A percentile compares a stretch with the other conserved stretches of the same genome.
These are phyloP conservation scores for Hyperopisus bebe DNA, from an alignment of 2,113 vertebrate genomes.

Conservation along the genomic window DNA sequence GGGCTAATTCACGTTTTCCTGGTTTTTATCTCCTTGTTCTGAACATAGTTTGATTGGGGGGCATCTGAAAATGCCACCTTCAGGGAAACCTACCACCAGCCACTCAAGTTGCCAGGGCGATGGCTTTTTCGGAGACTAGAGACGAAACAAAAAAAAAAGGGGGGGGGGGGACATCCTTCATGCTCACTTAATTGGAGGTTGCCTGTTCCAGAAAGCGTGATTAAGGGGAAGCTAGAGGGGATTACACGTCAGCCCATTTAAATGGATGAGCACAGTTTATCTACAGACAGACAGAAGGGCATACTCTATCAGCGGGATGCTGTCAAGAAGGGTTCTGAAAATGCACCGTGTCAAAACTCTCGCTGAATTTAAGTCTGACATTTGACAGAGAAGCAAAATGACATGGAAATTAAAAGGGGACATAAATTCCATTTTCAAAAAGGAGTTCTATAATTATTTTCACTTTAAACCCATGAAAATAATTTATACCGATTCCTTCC, in stretches of 20 bases:
- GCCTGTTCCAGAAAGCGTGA: slow-evolving; percentile 10
- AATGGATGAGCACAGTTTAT: slow-evolving; percentile 7
- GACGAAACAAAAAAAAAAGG: neutral
- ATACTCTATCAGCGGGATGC: neutral
- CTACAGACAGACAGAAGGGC: slow-evolving; percentile 6
- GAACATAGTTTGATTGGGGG: neutral
- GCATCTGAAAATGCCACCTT: neutral
- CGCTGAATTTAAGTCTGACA: neutral
- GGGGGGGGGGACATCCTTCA: neutral
- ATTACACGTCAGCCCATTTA: slow-evolving; percentile 13
- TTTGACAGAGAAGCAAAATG: neutral
- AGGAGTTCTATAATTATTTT: neutral
- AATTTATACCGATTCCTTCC: neutral
- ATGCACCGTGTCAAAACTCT: neutral
- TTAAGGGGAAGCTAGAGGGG: neutral
- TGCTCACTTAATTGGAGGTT: slow-evolving; percentile 13
- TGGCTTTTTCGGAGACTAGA: neutral
- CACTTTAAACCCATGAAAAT: neutral
- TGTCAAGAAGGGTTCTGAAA: neutral
- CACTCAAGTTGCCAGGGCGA: slow-evolving; percentile 2
- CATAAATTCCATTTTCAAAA: neutral
- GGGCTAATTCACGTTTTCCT: neutral
- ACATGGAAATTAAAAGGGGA: neutral
- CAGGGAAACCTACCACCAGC: neutral
- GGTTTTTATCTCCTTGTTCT: neutral